These are phyloP conservation scores for Caloenas nicobarica DNA, from an alignment of 2,113 vertebrate genomes.

Conservation along the genomic window DNA sequence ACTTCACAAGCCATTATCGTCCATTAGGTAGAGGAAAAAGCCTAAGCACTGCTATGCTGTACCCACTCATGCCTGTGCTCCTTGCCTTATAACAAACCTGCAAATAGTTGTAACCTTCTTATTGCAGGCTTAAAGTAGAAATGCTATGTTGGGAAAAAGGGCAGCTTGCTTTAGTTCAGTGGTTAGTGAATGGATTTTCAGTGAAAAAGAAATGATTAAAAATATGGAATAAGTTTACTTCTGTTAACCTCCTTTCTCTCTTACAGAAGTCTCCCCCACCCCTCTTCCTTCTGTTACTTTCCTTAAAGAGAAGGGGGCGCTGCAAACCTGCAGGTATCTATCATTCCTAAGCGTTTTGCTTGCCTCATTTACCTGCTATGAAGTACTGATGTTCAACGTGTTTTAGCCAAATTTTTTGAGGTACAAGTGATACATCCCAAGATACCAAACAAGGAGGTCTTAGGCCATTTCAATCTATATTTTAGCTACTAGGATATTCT, in stretches of 20 bases:
- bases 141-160: not conserved
- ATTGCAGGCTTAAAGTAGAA: not conserved
- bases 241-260: not conserved
- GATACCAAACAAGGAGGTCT: not conserved
- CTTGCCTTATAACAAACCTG: not conserved
- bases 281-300: not conserved
- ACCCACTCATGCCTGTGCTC: not conserved
- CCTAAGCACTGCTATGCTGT: not conserved
- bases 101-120: not conserved
- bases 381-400: not conserved
- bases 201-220: not conserved
- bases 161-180: not conserved
- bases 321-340: not conserved
- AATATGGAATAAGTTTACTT: not conserved
- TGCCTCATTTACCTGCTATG: not conserved
- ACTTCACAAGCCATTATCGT: not conserved
- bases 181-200: not conserved
- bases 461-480: not conserved
- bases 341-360: not conserved
- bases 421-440: not conserved
- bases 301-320: not conserved
- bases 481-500: not conserved
- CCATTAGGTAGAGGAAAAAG: not conserved
- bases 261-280: not conserved
- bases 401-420: not conserved